phyloP scores from a whole-genome alignment of 1,140 invertebrate genomes.

The Ceratoteleas bidentatus region DNA sequence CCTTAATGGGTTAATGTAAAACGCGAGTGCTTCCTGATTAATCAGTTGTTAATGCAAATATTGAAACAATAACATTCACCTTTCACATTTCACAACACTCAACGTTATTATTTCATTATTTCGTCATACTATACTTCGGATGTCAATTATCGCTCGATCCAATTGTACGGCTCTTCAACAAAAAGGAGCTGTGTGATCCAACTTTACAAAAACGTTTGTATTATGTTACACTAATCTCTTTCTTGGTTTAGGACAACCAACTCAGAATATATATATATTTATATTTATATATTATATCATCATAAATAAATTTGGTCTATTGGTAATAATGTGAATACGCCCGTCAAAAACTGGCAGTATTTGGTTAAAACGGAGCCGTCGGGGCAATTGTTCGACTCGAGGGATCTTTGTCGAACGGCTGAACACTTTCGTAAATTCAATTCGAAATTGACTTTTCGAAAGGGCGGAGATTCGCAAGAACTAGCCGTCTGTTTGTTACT shows the following conservation, averaged over 20 bases:
- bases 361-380: slow-evolving; percentile 77
- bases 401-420: slow-evolving; percentile 69
- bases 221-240: slow-evolving; percentile 79
- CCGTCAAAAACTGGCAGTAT: slow-evolving; percentile 80
- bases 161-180: slow-evolving; percentile 40
- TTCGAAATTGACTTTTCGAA: slow-evolving; percentile 28
- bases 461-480: slow-evolving; percentile 70
- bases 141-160: slow-evolving; percentile 19
- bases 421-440: slow-evolving; percentile 72
- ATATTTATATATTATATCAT: slow-evolving; percentile 78
- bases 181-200: slow-evolving; percentile 79
- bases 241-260: slow-evolving; percentile 77
- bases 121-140: neutral
- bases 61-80: slow-evolving; percentile 23
- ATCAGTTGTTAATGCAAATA: too few species aligned
- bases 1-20: neutral
- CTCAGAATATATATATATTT: slow-evolving; percentile 73
- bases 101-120: slow-evolving; percentile 19
- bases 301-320: slow-evolving; percentile 83
- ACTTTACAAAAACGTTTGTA: slow-evolving; percentile 77
- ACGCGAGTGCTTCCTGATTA: slow-evolving; percentile 24
- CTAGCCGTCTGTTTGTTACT: slow-evolving; percentile 63
- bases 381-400: too few species aligned
- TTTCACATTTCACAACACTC: neutral
- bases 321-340: slow-evolving; percentile 82